Percentiles rank a stretch among this genome's conserved stretches.
Conservation (phyloP, 2,113 vertebrate species). For the Cisticola juncidis region DNA sequence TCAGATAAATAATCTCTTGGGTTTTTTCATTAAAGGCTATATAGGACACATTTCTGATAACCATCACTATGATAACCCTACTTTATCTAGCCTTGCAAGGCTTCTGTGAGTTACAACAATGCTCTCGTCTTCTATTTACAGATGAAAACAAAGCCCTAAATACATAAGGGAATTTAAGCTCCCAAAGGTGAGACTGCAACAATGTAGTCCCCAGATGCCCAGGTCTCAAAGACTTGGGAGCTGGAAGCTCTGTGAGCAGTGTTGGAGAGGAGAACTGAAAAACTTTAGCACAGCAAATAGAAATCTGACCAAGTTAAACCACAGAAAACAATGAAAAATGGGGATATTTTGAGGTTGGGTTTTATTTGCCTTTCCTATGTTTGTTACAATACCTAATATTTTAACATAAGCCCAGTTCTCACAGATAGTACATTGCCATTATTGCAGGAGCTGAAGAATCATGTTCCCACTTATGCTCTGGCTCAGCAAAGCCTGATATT, state of each 20-base stretch:
- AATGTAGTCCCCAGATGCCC: neutral
- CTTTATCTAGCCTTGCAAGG: neutral
- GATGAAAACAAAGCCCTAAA: neutral
- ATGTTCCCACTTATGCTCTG: neutral
- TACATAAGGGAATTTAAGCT: neutral
- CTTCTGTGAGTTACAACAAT: neutral
- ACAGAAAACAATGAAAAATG: neutral
- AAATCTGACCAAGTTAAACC: neutral
- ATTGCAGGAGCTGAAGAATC: neutral
- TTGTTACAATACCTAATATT: neutral
- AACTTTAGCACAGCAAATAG: neutral
- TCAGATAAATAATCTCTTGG: neutral
- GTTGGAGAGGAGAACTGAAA: neutral
- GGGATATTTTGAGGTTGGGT: fast-evolving
- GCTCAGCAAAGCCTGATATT: neutral
- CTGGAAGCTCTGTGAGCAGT: neutral
- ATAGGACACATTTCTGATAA: neutral
- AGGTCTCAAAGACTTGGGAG: neutral
- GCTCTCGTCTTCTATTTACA: neutral
- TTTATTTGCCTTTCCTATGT: neutral
- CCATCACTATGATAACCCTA: neutral
- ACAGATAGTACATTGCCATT: neutral
- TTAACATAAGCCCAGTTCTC: neutral
- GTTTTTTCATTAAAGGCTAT: neutral
- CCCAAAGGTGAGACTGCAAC: neutral